These are phyloP conservation scores for Lordiphosa collinella DNA, from an alignment of 1,140 invertebrate genomes.

Conservation along the genomic window DNA sequence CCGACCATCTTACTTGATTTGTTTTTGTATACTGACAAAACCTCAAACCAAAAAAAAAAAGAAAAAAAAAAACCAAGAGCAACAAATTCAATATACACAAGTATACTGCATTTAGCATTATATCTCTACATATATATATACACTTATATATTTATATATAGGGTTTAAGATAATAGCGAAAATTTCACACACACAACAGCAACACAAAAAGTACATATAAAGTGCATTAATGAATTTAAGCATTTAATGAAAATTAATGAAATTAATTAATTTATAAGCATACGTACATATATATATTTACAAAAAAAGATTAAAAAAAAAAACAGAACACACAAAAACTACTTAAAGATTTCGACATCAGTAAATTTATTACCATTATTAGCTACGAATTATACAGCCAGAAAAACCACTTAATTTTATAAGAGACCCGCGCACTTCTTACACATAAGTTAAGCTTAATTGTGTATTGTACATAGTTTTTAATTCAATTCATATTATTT, in stretches of 20 bases:
- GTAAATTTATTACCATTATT: conserved; percentile 23
- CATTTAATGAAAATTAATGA: conserved; percentile 59
- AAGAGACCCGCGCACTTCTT: conserved; percentile 19
- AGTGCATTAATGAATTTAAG: conserved; percentile 78
- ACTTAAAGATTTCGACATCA: conserved; percentile 22
- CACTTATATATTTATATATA: conserved; percentile 28
- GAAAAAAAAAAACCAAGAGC: conserved; percentile 12
- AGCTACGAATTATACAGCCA: conserved; percentile 30
- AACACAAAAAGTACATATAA: conserved; percentile 78
- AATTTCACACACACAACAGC: conserved; percentile 67
- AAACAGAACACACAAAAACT: conserved; percentile 8
- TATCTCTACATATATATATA: conserved; percentile 29
- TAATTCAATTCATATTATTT: conserved; percentile 24
- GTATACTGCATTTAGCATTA: conserved; percentile 73
- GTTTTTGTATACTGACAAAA: conserved; percentile 47
- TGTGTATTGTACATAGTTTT: conserved; percentile 19
- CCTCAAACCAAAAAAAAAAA: conserved; percentile 44
- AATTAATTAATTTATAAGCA: conserved; percentile 72
- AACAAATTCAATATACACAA: conserved; percentile 62
- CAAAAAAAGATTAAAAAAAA: conserved; percentile 20
- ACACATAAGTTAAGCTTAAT: conserved; percentile 26
- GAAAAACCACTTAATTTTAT: conserved; percentile 21
- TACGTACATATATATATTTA: conserved; percentile 50
- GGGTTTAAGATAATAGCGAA: conserved; percentile 59
- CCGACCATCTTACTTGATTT: conserved; percentile 19